Conservation (phyloP, 2,113 vertebrate genomes). For the Pangasianodon hypophthalmus region DNA sequence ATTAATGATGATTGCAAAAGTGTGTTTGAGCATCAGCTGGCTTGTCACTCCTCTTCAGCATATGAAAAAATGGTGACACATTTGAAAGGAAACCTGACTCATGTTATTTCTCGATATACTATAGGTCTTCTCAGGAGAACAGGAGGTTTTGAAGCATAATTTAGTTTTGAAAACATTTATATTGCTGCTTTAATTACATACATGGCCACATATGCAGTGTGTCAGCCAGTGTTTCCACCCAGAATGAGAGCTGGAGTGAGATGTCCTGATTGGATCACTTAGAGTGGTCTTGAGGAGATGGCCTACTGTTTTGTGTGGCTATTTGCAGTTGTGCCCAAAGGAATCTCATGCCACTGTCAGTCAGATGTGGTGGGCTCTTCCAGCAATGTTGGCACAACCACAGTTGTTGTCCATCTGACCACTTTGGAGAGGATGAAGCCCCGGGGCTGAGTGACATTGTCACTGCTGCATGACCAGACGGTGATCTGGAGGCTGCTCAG, state of each 20-base stretch:
- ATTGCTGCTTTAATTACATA: neutral
- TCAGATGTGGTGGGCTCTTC: constrained; percentile 64
- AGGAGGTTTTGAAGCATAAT: neutral
- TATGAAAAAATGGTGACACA: neutral
- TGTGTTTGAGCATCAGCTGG: neutral
- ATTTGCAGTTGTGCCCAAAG: constrained; percentile 76
- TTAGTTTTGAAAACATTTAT: neutral
- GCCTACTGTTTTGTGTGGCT: constrained; percentile 65
- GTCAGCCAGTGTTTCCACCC: constrained; percentile 47
- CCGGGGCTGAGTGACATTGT: constrained; percentile 76
- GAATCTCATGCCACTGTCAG: constrained; percentile 75
- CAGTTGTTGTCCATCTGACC: constrained; percentile 79
- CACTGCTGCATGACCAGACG: constrained; percentile 74
- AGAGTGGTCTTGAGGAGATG: constrained; percentile 67
- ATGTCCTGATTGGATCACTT: neutral
- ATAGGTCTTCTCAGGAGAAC: neutral
- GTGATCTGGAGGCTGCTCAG: constrained; percentile 75
- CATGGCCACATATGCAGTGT: neutral
- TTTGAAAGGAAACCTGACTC: neutral
- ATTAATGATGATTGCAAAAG: neutral
- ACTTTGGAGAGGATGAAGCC: constrained; percentile 71
- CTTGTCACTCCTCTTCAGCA: neutral
- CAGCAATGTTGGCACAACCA: constrained; percentile 73
- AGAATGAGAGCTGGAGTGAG: constrained; percentile 59
- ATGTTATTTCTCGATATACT: neutral